These are phyloP conservation scores for Passer montanus DNA, from an alignment of 2,113 vertebrate genomes.

Conservation along the genomic window DNA sequence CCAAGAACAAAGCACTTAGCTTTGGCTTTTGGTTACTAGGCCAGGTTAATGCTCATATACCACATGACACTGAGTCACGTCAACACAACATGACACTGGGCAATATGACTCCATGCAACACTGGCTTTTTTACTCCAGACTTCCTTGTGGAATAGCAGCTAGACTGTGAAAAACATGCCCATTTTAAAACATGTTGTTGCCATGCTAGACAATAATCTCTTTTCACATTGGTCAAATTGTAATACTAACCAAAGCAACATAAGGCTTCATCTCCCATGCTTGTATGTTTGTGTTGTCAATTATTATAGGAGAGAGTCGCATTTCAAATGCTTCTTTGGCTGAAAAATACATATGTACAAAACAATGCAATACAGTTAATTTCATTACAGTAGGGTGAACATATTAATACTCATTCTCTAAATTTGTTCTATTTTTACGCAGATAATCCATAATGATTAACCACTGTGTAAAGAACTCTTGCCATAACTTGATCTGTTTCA, in stretches of 20 bases:
- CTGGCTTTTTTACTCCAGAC: neutral
- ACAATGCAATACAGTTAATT: neutral
- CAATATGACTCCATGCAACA: neutral
- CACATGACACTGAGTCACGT: neutral
- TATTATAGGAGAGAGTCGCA: slow-evolving; percentile 86
- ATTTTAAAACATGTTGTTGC: neutral
- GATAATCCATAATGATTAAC: neutral
- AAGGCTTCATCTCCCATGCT: slow-evolving; percentile 98
- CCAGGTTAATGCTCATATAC: neutral
- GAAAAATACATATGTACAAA: slow-evolving; percentile 61
- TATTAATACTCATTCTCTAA: neutral
- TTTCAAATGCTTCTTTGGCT: slow-evolving; percentile 92
- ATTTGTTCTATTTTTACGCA: neutral
- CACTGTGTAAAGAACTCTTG: neutral
- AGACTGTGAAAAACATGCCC: neutral
- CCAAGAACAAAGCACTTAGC: neutral
- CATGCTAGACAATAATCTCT: neutral
- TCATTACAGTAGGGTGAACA: neutral
- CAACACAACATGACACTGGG: neutral
- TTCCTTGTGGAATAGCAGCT: neutral
- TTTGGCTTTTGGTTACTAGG: neutral
- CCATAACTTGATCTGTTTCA: neutral
- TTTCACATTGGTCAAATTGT: neutral
- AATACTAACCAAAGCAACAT: slow-evolving; percentile 89
- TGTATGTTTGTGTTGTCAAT: slow-evolving; percentile 98